These are phyloP conservation scores for Eudyptes chrysolophus DNA, from an alignment of 2,113 vertebrate species.

Conservation along the genomic window DNA sequence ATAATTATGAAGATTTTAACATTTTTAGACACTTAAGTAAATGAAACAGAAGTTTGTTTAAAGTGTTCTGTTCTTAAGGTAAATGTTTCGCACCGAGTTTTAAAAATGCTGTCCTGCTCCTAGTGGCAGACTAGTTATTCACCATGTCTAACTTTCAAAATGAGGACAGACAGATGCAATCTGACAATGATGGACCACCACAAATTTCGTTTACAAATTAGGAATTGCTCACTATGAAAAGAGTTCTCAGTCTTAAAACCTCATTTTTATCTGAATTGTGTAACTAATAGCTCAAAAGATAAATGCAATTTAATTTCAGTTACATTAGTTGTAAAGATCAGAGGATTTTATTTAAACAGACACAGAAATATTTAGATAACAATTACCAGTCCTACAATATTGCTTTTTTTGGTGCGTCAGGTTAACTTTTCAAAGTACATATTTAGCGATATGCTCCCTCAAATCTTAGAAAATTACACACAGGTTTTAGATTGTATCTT, in stretches of 20 bases:
- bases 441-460: not conserved
- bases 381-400: not conserved
- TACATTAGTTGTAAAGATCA: not conserved
- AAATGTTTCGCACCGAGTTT: not conserved
- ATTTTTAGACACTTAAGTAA: not conserved
- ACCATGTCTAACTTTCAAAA: not conserved
- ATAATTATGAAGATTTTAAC: not conserved
- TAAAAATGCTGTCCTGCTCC: not conserved
- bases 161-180: not conserved
- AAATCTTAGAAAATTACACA: not conserved
- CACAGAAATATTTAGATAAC: not conserved
- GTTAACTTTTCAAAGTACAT: not conserved
- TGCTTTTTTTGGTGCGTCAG: not conserved
- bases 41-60: not conserved
- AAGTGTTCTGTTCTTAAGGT: not conserved
- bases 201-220: not conserved
- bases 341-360: not conserved
- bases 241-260: not conserved
- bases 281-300: not conserved
- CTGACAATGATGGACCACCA: not conserved
- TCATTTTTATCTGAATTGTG: not conserved
- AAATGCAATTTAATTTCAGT: not conserved
- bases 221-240: not conserved
- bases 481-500: not conserved
- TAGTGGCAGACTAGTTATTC: not conserved